Evolutionary conservation across 2,113 vertebrate species (phyloP).

Genomic region (Upupa epops): DNA sequence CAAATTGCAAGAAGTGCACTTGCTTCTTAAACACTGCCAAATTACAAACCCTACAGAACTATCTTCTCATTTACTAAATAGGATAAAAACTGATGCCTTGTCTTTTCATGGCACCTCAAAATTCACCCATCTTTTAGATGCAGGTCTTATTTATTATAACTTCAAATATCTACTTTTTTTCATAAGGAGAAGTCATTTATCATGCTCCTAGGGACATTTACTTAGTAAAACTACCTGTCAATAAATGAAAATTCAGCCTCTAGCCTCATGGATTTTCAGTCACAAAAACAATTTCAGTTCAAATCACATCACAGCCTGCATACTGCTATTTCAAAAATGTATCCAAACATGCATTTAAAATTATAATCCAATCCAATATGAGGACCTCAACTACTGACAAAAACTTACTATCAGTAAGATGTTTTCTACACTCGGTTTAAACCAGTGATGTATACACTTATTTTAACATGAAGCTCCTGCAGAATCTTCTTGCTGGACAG

Average conservation of each 20-base stretch:
- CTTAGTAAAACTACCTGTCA: not conserved
- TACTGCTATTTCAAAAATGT: not conserved
- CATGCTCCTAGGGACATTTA: not conserved
- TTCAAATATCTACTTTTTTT: not conserved
- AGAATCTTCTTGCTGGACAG: not conserved
- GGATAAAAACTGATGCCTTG: not conserved
- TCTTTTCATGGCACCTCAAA: not conserved
- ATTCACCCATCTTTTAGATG: not conserved
- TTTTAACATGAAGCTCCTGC: not conserved
- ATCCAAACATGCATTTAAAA: not conserved
- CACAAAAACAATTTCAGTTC: not conserved
- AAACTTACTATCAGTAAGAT: not conserved
- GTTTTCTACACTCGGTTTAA: not conserved
- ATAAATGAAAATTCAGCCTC: not conserved
- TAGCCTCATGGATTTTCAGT: not conserved
- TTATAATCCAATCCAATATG: not conserved
- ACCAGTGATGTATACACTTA: not conserved
- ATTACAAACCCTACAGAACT: not conserved
- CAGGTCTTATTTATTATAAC: not conserved
- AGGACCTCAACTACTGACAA: not conserved
- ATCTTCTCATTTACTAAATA: not conserved
- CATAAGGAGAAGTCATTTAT: not conserved
- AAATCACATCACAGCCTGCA: not conserved
- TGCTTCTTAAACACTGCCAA: not conserved
- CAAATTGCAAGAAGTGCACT: not conserved